These are phyloP conservation scores for Chiloscyllium plagiosum DNA, from an alignment of 2,113 vertebrate genomes.

Conservation along the genomic window DNA sequence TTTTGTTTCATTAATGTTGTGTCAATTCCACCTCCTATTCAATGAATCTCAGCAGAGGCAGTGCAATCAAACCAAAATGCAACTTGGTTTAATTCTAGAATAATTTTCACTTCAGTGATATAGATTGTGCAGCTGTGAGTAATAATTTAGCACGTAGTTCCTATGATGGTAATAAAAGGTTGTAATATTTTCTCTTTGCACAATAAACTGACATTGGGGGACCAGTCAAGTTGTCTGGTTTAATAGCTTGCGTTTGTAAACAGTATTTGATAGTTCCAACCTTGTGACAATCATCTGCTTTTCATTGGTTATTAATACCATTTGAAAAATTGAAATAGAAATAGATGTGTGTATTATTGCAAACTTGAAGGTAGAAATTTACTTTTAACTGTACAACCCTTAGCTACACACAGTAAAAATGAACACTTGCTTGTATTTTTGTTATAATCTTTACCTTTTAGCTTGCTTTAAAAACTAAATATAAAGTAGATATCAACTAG, in stretches of 20 bases:
- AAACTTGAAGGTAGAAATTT: background rate
- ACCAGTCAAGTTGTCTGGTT: background rate
- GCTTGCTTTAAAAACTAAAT: background rate
- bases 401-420: background rate
- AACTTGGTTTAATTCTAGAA: background rate
- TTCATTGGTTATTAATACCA: background rate
- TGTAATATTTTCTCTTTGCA: background rate
- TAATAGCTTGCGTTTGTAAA: background rate
- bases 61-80: background rate
- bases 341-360: background rate
- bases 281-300: background rate
- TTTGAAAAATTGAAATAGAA: background rate
- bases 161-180: background rate
- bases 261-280: background rate
- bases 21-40: background rate
- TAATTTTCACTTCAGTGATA: background rate
- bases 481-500: background rate
- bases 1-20: background rate
- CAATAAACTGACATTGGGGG: background rate
- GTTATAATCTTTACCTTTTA: background rate
- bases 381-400: background rate
- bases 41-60: background rate
- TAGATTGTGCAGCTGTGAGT: background rate
- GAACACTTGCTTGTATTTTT: background rate
- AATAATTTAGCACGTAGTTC: background rate